Percentiles rank a stretch among this genome's conserved stretches.
phyloP scores from a whole-genome alignment of 2,888 invertebrate species.

The Hypselothyrea guttata region DNA sequence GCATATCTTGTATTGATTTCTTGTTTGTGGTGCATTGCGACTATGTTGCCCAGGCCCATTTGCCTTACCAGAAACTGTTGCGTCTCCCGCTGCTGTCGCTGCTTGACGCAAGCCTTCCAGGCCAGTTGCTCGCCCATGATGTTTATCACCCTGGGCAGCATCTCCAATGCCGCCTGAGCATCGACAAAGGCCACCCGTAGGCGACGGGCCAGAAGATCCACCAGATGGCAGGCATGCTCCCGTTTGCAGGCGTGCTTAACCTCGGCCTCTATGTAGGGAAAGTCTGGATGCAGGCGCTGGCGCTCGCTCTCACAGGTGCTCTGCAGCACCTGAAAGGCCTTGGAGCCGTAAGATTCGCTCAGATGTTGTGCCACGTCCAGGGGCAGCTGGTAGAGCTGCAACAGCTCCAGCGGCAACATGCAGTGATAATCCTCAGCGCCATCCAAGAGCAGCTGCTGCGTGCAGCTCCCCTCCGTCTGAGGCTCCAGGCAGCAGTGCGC shows the following conservation, averaged over 20 bases:
- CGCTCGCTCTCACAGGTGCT: constrained; percentile 88
- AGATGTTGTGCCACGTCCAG: constrained; percentile 98
- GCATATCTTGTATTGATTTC: too few species aligned
- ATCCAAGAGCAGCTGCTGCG: constrained; percentile 94
- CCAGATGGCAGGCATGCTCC: constrained; percentile 97
- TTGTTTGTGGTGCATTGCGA: not conserved
- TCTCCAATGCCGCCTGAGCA: constrained; percentile 97
- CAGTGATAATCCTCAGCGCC: constrained; percentile 98
- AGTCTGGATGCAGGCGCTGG: constrained; percentile 95
- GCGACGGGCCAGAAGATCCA: constrained; percentile 97
- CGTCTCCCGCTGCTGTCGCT: constrained; percentile 90
- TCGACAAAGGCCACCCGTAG: constrained; percentile 97
- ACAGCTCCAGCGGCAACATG: constrained; percentile 97
- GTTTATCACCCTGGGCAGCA: constrained; percentile 93
- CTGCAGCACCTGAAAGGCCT: constrained; percentile 96
- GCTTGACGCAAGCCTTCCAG: constrained; percentile 90
- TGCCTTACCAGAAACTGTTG: constrained; percentile 93
- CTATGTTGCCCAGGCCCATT: constrained; percentile 89
- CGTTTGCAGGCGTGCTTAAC: constrained; percentile 91
- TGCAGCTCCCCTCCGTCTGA: constrained; percentile 86
- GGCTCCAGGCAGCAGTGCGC: constrained; percentile 86
- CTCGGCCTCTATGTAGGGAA: constrained; percentile 99
- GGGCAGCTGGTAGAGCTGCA: constrained; percentile 98
- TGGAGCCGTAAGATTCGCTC: constrained; percentile 96
- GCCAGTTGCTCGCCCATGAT: constrained; percentile 97